These are phyloP conservation scores for Erinaceus europaeus DNA, from an alignment of 2,113 vertebrate species.

Conservation along the genomic window DNA sequence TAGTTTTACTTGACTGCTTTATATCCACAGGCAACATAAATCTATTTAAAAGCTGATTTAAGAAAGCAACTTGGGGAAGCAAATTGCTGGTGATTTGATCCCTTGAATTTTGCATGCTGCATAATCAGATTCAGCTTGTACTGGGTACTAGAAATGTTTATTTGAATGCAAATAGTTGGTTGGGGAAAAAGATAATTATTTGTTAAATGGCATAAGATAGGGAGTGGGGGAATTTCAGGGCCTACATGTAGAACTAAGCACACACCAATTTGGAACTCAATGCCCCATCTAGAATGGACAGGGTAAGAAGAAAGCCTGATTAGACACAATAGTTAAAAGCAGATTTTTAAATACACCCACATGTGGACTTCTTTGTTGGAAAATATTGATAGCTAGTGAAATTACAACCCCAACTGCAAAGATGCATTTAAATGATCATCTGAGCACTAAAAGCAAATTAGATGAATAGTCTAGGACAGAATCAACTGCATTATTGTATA, in stretches of 20 bases:
- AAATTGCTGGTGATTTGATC: conserved; percentile 70
- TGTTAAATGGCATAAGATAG: conserved; percentile 32
- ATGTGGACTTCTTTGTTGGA: background rate
- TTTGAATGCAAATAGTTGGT: conserved; percentile 28
- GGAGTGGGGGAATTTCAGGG: background rate
- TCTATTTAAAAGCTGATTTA: conserved; percentile 74
- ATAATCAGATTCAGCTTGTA: conserved; percentile 69
- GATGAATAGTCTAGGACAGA: conserved; percentile 6
- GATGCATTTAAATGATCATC: background rate
- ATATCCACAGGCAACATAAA: conserved; percentile 68
- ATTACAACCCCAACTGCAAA: conserved; percentile 19
- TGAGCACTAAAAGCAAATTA: conserved; percentile 37
- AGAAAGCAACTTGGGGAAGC: conserved; percentile 66
- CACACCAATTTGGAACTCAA: background rate
- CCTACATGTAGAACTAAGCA: conserved; percentile 12
- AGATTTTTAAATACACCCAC: background rate
- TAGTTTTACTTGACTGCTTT: conserved; percentile 70
- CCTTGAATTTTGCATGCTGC: conserved; percentile 56
- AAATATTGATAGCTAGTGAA: background rate
- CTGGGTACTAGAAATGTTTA: conserved; percentile 28
- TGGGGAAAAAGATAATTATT: conserved; percentile 62
- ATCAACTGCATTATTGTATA: background rate
- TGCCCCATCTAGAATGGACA: background rate
- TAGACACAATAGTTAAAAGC: background rate
- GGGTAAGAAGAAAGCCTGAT: background rate